Base-by-base conservation (phyloP, 2,113 vertebrate species). In the Clinocottus analis region DNA sequence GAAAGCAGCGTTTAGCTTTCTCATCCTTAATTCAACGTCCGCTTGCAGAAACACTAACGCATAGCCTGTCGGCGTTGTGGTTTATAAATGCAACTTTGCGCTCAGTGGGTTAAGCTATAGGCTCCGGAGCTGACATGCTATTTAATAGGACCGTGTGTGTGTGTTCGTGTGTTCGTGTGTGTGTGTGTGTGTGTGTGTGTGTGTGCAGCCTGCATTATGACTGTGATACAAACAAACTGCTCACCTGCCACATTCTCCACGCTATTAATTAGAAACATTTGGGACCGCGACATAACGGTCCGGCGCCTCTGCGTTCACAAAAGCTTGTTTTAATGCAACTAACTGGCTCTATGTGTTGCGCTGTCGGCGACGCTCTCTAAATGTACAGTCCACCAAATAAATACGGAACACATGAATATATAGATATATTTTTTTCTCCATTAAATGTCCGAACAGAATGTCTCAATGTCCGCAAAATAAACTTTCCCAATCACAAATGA, bases 241-340 rank as follows among this genome's bases (percentile, higher is more conserved):
- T 91, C 90, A 90, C 89, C 90, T 88, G 90, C 75, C 82, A 83
- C 81, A 83, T 62, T 64, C 78, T 81, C 62, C 79, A 53, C 76
- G 68, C 31, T 61, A 64, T 58, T 53, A 56, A 67, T 62, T 47
- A 80, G 17, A 75, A 39, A 63, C 81, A 82, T 70, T 72, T 37
- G 62, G 67, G 68, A 62, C 41, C 19, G 69, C 65, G 66, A 79
- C 77, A 80, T 5, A 41, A 39, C 55, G 77, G 63, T 82, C 72
- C 77, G 58, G 17, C 53, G 37, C 19, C 25, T 53, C 39, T 7
- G 29, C 33, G 2, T 33, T n/a, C 10, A 1, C 3, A n/a, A n/a
- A 53, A 53, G 49, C 23, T 25, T 45, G 5, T 45, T 45, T 55
- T 25, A 6, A 21, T 11, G 25, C 21, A 27, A 56, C 53, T 14